Evolutionary conservation across 2,113 vertebrate species (phyloP).

Genomic region (Steatornis caripensis): DNA sequence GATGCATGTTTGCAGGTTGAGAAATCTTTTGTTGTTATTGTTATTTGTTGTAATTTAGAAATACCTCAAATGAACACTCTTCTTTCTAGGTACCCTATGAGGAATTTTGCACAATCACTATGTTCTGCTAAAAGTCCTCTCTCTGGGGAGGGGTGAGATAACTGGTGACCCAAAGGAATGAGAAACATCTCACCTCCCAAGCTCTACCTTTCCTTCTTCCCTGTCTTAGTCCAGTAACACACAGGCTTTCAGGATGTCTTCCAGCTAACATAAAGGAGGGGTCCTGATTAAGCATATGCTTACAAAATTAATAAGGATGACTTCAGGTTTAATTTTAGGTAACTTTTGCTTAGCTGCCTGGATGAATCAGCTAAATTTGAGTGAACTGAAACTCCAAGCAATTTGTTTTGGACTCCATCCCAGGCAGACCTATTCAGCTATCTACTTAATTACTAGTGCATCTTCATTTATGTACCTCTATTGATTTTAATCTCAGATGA

Average conservation of each 20-base stretch:
- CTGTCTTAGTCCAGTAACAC: neutral
- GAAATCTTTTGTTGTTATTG: neutral
- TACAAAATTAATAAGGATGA: neutral
- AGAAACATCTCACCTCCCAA: neutral
- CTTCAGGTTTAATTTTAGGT: neutral
- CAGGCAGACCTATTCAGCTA: conserved; percentile 12
- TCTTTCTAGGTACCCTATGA: neutral
- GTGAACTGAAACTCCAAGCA: neutral
- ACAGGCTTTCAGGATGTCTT: neutral
- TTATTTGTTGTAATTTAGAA: neutral
- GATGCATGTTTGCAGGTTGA: neutral
- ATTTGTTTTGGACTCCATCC: conserved; percentile 32
- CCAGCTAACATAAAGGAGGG: neutral
- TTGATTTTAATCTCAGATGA: conserved; percentile 54
- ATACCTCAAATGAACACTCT: neutral
- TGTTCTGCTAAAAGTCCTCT: neutral
- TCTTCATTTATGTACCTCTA: conserved; percentile 52
- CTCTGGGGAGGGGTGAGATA: neutral
- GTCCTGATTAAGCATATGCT: neutral
- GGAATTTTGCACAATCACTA: neutral
- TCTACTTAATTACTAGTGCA: conserved; percentile 38
- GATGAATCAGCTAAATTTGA: conserved; percentile 39
- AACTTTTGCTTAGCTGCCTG: neutral
- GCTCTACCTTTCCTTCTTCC: neutral
- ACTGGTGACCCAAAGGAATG: neutral